phyloP scores from a whole-genome alignment of 2,797 vertebrate genomes.

The Valencia hispanica region DNA sequence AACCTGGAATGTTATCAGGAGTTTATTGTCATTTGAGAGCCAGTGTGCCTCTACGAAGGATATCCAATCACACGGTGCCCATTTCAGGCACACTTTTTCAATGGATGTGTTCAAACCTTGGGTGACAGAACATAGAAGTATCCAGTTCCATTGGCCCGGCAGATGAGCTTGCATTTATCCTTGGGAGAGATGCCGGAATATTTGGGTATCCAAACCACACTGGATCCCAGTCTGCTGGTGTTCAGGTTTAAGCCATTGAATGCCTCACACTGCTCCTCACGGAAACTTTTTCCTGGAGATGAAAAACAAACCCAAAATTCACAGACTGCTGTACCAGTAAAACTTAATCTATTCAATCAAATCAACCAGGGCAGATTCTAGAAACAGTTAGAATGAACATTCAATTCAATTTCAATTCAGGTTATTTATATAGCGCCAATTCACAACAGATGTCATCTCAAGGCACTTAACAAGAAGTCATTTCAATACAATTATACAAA shows the following conservation, averaged over 20 bases:
- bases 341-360: not conserved
- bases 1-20: not conserved
- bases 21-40: not conserved
- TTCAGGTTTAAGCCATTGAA: conserved; percentile 95
- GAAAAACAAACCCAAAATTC: not conserved
- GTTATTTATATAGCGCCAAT: no score
- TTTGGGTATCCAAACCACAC: conserved; percentile 94
- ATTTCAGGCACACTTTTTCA: not conserved
- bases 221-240: conserved; percentile 89
- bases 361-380: not conserved
- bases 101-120: conserved; percentile 80
- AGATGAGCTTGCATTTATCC: conserved; percentile 97
- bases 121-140: conserved; percentile 95
- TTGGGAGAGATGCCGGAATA: conserved; percentile 92
- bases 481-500: no score
- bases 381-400: no score
- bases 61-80: not conserved
- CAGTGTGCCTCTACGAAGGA: not conserved
- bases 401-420: no score
- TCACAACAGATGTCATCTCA: no score
- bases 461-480: no score
- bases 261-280: conserved; percentile 93
- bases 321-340: not conserved
- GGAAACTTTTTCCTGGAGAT: conserved; percentile 88
- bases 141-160: conserved; percentile 93